Conservation (phyloP, 2,797 vertebrate species). For the Triplophysa yarkandensis region DNA sequence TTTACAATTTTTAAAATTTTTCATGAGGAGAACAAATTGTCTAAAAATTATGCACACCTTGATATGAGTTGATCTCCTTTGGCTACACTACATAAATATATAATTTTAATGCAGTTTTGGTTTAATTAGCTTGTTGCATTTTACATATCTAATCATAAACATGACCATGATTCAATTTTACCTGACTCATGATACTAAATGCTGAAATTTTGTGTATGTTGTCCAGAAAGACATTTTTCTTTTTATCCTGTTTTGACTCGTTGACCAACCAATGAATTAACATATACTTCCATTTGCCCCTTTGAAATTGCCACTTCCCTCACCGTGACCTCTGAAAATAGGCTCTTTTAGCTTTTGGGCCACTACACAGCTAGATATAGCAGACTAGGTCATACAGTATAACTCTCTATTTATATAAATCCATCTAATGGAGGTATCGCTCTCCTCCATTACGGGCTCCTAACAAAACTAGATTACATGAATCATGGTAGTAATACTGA, state of each 20-base stretch:
- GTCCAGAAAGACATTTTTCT: too few relatives aligned
- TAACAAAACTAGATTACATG: conserved; percentile 20
- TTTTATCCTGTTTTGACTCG: neutral
- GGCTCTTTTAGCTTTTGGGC: conserved; percentile 76
- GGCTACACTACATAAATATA: too few relatives aligned
- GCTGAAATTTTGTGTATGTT: too few relatives aligned
- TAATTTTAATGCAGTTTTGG: too few relatives aligned
- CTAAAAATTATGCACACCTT: too few relatives aligned
- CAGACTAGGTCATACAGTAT: conserved; percentile 47
- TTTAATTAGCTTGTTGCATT: too few relatives aligned
- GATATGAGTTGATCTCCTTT: too few relatives aligned
- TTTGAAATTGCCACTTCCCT: conserved; percentile 66
- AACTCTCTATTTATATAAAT: conserved; percentile 29
- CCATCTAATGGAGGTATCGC: conserved; percentile 12
- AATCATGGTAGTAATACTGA: neutral
- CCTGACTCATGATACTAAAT: too few relatives aligned
- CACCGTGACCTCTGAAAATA: conserved; percentile 75
- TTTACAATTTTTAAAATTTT: too few relatives aligned
- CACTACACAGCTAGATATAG: conserved; percentile 73
- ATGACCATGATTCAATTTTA: too few relatives aligned
- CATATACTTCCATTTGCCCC: neutral
- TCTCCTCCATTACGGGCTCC: conserved; percentile 27
- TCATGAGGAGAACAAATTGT: too few relatives aligned
- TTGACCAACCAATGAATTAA: neutral
- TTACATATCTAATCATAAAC: too few relatives aligned